Conservation (phyloP, 2,113 vertebrate species). For the Loxodonta africana region DNA sequence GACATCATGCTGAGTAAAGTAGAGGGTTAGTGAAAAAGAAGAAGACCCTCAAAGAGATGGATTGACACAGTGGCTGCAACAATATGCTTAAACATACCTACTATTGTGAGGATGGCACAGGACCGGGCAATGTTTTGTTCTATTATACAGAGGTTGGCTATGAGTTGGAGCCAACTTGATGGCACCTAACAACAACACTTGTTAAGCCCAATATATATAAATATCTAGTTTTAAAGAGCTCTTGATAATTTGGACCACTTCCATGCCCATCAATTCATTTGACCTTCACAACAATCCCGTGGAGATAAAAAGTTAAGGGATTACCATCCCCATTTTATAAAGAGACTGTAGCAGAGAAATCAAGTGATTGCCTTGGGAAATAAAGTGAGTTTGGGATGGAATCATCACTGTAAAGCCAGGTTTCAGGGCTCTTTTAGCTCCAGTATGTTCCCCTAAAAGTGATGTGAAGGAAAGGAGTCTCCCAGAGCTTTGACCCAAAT, state of each 20-base stretch:
- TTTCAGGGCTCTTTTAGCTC: conserved; percentile 12
- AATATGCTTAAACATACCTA: background rate
- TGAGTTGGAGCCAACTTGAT: background rate
- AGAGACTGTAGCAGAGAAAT: conserved; percentile 18
- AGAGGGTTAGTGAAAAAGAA: background rate
- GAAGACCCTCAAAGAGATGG: background rate
- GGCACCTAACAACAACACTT: background rate
- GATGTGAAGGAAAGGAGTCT: conserved; percentile 9
- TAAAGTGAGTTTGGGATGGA: background rate
- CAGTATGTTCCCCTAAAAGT: background rate
- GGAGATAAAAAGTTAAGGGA: background rate
- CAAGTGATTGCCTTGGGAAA: background rate
- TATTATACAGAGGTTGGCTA: background rate
- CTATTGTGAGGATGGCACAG: background rate
- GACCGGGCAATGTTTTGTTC: background rate
- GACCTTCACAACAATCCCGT: background rate
- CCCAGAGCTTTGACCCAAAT: conserved; percentile 12
- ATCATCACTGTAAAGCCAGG: background rate
- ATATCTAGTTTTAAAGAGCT: conserved; percentile 22
- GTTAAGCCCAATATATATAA: conserved; percentile 58
- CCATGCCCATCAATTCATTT: background rate
- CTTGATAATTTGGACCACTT: background rate
- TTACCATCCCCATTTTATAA: background rate
- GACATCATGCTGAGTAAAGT: too few species aligned
- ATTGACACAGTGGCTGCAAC: background rate